Conservation (phyloP, 1,140 invertebrate genomes). For the Ephestia elutella region DNA sequence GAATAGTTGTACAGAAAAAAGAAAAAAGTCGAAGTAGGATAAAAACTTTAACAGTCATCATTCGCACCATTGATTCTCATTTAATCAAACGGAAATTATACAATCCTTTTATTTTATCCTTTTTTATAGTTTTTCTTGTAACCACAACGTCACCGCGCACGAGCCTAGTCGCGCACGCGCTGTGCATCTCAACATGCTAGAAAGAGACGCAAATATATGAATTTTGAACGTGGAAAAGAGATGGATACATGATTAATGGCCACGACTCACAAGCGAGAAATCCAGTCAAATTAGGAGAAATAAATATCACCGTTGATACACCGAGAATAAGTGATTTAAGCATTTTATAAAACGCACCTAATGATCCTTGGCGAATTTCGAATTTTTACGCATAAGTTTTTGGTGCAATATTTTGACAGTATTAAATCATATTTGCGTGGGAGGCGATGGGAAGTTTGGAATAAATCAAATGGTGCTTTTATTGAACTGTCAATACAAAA, state of each 20-base stretch:
- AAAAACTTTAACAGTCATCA: neutral
- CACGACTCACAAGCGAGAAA: slow-evolving; percentile 56
- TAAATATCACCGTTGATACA: slow-evolving; percentile 51
- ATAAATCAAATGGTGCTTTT: too few relatives aligned
- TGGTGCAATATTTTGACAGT: neutral
- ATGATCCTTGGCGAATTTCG: neutral
- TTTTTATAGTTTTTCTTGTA: slow-evolving; percentile 57
- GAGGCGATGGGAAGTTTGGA: neutral
- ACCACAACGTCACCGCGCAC: slow-evolving; percentile 47
- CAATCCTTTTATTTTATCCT: slow-evolving; percentile 48
- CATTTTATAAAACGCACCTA: neutral
- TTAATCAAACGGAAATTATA: slow-evolving; percentile 26
- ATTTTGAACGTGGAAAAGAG: slow-evolving; percentile 23
- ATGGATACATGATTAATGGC: slow-evolving; percentile 48
- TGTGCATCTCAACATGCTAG: slow-evolving; percentile 44
- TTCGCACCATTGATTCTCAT: slow-evolving; percentile 1
- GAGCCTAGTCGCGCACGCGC: slow-evolving; percentile 55
- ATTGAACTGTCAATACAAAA: too few relatives aligned
- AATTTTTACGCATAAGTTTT: neutral
- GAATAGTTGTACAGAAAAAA: neutral
- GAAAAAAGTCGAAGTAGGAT: neutral
- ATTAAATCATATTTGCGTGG: neutral
- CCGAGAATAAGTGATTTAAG: slow-evolving; percentile 42
- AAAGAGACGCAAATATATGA: slow-evolving; percentile 31
- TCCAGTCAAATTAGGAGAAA: slow-evolving; percentile 69